Percentiles rank a stretch among this genome's conserved stretches.
These are phyloP conservation scores for Mythimna impura DNA, from an alignment of 2,888 invertebrate genomes.

Conservation along the genomic window DNA sequence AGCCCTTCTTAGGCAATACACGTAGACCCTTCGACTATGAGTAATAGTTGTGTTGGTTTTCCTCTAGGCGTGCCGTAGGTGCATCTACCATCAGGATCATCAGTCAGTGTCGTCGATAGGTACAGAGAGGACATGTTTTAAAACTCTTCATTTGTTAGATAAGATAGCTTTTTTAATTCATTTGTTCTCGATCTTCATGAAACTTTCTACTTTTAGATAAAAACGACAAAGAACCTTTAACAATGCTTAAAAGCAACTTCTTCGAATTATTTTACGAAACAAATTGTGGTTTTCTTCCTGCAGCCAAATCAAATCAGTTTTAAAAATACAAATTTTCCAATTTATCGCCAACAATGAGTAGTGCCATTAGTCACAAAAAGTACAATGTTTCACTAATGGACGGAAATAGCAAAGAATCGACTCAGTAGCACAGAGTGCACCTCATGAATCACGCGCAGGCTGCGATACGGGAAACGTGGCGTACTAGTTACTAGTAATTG, in stretches of 20 bases:
- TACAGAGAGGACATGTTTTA: neutral
- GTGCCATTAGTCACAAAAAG: conserved; percentile 61
- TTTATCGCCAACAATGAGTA: conserved; percentile 47
- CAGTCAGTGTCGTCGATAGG: neutral
- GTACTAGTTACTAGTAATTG: conserved; percentile 47
- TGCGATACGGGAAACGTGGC: conserved; percentile 38
- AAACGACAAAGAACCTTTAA: neutral
- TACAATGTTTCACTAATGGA: conserved; percentile 52
- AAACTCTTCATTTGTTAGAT: neutral
- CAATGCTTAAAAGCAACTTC: neutral
- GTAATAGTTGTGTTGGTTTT: conserved; percentile 15
- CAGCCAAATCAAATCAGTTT: conserved; percentile 21
- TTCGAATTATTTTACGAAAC: neutral
- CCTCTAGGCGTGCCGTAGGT: conserved; percentile 1
- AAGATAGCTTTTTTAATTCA: neutral
- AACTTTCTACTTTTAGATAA: neutral
- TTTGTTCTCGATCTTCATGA: neutral
- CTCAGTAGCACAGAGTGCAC: conserved; percentile 47
- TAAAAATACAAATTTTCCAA: conserved; percentile 30
- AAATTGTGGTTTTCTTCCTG: conserved; percentile 3
- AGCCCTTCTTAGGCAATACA: conserved; percentile 34
- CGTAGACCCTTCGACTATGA: conserved; percentile 5
- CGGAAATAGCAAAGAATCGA: conserved; percentile 62
- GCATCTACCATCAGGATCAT: neutral
- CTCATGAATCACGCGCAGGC: conserved; percentile 58